Base-by-base conservation (phyloP, 2,888 invertebrate species). In the Caenorhabditis panamensis region DNA sequence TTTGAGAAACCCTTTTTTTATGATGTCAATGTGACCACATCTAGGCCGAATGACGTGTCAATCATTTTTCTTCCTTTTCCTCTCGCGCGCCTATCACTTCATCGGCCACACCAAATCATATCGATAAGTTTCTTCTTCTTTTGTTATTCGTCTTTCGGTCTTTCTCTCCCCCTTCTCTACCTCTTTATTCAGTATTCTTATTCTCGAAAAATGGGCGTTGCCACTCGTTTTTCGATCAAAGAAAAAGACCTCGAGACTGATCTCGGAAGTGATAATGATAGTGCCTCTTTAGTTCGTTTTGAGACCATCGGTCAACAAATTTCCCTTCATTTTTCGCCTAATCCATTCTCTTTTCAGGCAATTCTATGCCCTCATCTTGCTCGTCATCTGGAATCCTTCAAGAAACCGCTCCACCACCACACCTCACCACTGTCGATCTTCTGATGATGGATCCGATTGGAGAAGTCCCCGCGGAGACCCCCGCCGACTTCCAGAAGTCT, bases 401-500 rank as follows among this genome's bases (percentile, higher is more conserved):
- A 66, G 80, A 80, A 24, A 47, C 64, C n/a, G 36, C 51, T 6
- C 71, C 63, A 36, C 69, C 68, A 9, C 26, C 51, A 24, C 63
- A 51, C 20, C 61, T 69, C 1, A 41, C 49, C 3, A 69, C 71
- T 54, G 62, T 76, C 5, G 80, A 81, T 31, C 56, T 81, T 2
- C 76, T 81, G 8, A 81, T 76, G 76, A 81, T 81, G 80, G 80
- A 81, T 37, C 76, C 80, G 6, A 80, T 80, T 28, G 75, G 75
- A 24, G 80, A 80, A 41, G 71, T 58, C 9, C 49, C 49, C n/a
- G 61, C 51, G 16, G 67, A 67, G 13, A 51, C 28, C 8, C 41
- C 61, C 11, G 26, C 2, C 22, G 47, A 67, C 31, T n/a, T 78
- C 3, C 44, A 69, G 13, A 78, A 71, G 37, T 78, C 69, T 0